Evolutionary conservation across 2,888 invertebrate genomes (phyloP).

Genomic region (Leptura quadrifasciata): DNA sequence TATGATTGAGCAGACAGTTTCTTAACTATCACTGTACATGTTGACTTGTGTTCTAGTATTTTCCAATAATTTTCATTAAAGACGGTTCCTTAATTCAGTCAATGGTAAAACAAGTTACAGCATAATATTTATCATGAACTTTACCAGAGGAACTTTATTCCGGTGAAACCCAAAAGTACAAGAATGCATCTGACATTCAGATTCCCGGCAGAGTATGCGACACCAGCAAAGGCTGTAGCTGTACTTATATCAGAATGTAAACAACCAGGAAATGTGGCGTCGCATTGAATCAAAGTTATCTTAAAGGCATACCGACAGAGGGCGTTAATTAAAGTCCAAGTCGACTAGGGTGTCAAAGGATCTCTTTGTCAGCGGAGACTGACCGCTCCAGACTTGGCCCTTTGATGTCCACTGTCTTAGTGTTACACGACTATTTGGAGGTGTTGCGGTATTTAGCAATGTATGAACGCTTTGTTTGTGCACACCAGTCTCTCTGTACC

Average conservation of each 20-base stretch:
- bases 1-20: too few species aligned
- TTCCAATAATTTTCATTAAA: too few species aligned
- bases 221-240: conserved; percentile 38
- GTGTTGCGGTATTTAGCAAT: conserved; percentile 73
- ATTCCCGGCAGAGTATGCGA: conserved; percentile 26
- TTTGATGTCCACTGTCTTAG: conserved; percentile 73
- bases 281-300: conserved; percentile 66
- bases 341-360: conserved; percentile 73
- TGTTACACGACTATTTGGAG: conserved; percentile 73
- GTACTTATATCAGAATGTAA: conserved; percentile 46
- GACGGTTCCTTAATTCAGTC: too few species aligned
- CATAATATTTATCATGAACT: background rate
- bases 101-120: background rate
- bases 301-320: conserved; percentile 70
- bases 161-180: background rate
- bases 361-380: conserved; percentile 71
- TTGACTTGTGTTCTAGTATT: too few species aligned
- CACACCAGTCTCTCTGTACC: conserved; percentile 46
- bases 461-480: conserved; percentile 68
- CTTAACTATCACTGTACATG: too few species aligned
- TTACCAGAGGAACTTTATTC: background rate
- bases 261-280: conserved; percentile 48
- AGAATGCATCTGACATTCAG: conserved; percentile 37
- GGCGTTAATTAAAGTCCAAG: conserved; percentile 73
- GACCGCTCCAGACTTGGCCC: conserved; percentile 70